phyloP scores from a whole-genome alignment of 2,797 vertebrate species.

The Sphenodon punctatus region DNA sequence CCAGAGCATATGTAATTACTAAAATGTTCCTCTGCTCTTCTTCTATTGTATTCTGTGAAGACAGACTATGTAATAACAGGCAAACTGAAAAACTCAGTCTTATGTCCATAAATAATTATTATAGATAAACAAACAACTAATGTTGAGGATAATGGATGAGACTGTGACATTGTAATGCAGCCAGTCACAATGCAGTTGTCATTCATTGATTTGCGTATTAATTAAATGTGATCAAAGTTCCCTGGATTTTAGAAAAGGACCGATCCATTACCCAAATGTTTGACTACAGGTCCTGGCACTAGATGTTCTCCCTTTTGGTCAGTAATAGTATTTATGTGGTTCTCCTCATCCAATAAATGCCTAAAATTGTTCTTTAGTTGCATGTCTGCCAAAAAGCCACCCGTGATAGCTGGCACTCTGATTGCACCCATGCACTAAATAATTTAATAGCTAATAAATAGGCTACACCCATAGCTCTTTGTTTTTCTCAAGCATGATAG shows the following conservation, averaged over 20 bases:
- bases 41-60: neutral
- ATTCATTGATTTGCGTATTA: neutral
- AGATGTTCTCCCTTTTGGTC: neutral
- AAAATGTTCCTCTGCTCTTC: neutral
- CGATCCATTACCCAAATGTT: neutral
- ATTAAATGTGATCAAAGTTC: neutral
- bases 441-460: neutral
- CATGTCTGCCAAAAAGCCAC: slow-evolving; percentile 23
- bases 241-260: neutral
- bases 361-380: neutral
- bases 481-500: neutral
- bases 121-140: neutral
- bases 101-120: neutral
- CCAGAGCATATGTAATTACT: neutral
- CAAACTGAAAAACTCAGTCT: neutral
- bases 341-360: neutral
- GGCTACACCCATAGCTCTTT: neutral
- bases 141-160: neutral
- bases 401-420: neutral
- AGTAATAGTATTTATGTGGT: neutral
- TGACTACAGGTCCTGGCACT: neutral
- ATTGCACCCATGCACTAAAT: neutral
- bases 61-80: neutral
- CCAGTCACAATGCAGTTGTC: neutral
- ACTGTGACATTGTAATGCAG: neutral